A percentile compares a stretch with the other conserved stretches of the same genome.
Conservation (phyloP, 64 coral and sea anemone genomes). For the Actinia tenebrosa region DNA sequence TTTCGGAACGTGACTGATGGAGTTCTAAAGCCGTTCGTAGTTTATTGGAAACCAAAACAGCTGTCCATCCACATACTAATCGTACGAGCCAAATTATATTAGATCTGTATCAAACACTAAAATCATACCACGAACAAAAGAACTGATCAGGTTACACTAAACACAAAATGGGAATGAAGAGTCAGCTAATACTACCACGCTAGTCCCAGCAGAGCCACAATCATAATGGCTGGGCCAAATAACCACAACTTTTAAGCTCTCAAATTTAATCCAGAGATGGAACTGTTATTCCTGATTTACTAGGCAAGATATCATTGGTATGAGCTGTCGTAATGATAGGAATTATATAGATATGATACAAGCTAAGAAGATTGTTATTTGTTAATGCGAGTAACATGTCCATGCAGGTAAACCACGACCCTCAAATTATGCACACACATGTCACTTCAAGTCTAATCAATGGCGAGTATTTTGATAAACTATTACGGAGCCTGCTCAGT, state of each 20-base stretch:
- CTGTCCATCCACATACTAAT: slow-evolving; percentile 9
- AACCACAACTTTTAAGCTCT: background rate
- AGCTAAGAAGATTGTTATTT: background rate
- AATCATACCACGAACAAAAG: slow-evolving; percentile 9
- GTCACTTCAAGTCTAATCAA: background rate
- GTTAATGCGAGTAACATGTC: background rate
- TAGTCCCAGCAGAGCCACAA: background rate
- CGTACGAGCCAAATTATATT: slow-evolving; percentile 8
- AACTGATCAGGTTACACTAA: background rate
- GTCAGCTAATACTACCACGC: slow-evolving; percentile 5
- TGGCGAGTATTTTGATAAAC: background rate
- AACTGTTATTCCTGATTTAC: background rate
- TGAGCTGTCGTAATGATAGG: background rate
- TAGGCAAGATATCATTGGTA: background rate
- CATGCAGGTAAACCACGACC: background rate
- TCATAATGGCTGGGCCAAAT: background rate
- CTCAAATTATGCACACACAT: slow-evolving; percentile 13
- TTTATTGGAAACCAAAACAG: background rate
- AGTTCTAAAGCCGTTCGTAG: background rate
- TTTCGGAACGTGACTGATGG: background rate
- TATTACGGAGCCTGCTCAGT: background rate
- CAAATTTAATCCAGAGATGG: background rate
- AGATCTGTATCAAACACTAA: slow-evolving; percentile 17
- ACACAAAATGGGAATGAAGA: slow-evolving; percentile 8
- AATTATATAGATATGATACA: background rate